A percentile compares a stretch with the other conserved stretches of the same genome.
These are phyloP conservation scores for Mylabris sibirica DNA, from an alignment of 2,888 invertebrate species.

Conservation along the genomic window DNA sequence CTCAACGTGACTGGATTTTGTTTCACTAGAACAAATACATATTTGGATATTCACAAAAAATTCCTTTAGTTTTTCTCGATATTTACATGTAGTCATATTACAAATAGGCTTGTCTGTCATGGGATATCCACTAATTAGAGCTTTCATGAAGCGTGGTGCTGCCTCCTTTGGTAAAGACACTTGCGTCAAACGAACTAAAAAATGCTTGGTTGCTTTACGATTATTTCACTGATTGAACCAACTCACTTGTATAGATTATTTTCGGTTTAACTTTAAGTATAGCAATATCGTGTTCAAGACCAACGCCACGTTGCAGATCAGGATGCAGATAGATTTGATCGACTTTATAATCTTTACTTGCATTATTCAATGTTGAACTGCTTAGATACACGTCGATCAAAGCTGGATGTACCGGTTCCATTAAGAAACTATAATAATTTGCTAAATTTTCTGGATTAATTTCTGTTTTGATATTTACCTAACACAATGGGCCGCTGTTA, in stretches of 20 bases:
- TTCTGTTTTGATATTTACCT: background rate
- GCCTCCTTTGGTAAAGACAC: no score
- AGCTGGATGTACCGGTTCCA: background rate
- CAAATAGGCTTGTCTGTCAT: background rate
- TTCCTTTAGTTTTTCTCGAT: no score
- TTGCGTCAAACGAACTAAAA: no score
- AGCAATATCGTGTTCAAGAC: background rate
- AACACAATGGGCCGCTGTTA: background rate
- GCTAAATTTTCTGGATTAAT: background rate
- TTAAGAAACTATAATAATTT: background rate
- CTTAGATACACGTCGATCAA: background rate
- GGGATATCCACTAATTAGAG: background rate
- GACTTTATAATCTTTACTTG: background rate
- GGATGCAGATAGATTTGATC: background rate
- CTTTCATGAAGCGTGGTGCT: background rate
- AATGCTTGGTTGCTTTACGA: no score
- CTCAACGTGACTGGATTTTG: background rate
- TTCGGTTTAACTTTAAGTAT: background rate
- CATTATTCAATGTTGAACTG: background rate
- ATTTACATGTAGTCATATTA: background rate
- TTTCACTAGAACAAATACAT: background rate
- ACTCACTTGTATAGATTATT: background rate
- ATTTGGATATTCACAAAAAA: no score
- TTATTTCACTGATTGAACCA: no score
- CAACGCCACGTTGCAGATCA: background rate